phyloP scores from a whole-genome alignment of 2,113 vertebrate species.

The Psettodes erumei region DNA sequence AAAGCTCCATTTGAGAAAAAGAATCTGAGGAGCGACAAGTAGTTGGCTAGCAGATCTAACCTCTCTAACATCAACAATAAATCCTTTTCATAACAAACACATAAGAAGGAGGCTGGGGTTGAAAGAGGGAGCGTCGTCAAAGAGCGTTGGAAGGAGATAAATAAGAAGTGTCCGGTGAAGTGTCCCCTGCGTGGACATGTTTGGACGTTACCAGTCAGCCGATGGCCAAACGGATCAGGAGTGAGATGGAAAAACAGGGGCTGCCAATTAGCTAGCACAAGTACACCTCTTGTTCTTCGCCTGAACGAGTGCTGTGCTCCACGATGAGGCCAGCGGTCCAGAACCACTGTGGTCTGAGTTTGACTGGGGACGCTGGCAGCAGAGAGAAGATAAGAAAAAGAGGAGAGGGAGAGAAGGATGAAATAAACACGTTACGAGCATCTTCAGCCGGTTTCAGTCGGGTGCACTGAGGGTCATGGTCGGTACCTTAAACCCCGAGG shows the following conservation, averaged over 20 bases:
- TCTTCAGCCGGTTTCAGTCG: not conserved
- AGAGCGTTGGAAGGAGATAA: not conserved
- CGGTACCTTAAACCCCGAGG: too few relatives aligned
- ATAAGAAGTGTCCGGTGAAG: not conserved
- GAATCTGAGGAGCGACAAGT: not conserved
- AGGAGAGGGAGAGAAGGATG: not conserved
- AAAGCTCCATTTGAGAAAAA: not conserved
- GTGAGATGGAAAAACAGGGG: not conserved
- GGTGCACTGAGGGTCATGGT: not conserved
- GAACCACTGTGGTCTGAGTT: constrained; percentile 15
- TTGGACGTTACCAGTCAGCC: not conserved
- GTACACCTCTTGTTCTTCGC: not conserved
- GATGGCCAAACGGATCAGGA: not conserved
- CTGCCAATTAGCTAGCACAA: constrained; percentile 1
- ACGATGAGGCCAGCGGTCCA: constrained; percentile 8
- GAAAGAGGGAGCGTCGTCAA: not conserved
- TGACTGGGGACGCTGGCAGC: not conserved
- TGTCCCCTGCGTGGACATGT: not conserved
- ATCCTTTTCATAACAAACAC: not conserved
- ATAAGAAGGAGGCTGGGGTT: not conserved
- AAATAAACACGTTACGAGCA: constrained; percentile 15
- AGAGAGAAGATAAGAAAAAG: not conserved
- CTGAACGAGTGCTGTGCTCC: not conserved
- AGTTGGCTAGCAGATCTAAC: not conserved
- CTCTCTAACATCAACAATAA: not conserved